Evolutionary conservation across 2,888 invertebrate genomes (phyloP).

Genomic region (Mesorhabditis spiculigera): DNA sequence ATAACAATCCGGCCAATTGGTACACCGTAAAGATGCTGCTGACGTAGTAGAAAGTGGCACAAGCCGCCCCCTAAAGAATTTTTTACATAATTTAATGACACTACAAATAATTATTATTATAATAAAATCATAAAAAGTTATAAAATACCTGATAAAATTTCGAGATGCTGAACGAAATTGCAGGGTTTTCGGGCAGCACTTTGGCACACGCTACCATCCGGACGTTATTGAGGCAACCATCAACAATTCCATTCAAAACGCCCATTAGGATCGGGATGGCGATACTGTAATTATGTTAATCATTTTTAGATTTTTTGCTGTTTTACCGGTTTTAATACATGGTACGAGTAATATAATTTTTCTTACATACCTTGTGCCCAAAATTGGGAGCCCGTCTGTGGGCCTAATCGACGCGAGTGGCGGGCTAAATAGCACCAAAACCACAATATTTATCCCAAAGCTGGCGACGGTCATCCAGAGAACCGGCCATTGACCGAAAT

Average conservation of each 20-base stretch:
- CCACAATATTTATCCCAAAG: not conserved
- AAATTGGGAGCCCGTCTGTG: not conserved
- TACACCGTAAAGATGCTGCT: not conserved
- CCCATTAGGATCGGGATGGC: not conserved
- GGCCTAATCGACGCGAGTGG: not conserved
- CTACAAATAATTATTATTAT: not conserved
- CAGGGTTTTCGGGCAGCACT: not conserved
- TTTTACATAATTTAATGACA: not conserved
- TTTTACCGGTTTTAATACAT: not conserved
- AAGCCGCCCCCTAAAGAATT: not conserved
- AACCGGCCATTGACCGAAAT: not conserved
- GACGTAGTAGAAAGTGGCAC: not conserved
- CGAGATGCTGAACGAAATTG: not conserved
- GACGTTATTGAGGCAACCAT: not conserved
- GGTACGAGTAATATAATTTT: not conserved
- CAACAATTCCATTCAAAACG: constrained; percentile 1
- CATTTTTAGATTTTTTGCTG: not conserved
- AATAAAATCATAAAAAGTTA: no score
- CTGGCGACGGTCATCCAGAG: not conserved
- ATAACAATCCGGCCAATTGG: not conserved
- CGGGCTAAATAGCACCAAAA: not conserved
- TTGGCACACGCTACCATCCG: not conserved
- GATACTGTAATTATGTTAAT: not conserved
- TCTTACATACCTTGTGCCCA: not conserved
- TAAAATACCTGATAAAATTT: not conserved